Percentiles rank a stretch among this genome's conserved stretches.
phyloP scores from a whole-genome alignment of 2,888 invertebrate genomes.

The Frankliniella intonsa region DNA sequence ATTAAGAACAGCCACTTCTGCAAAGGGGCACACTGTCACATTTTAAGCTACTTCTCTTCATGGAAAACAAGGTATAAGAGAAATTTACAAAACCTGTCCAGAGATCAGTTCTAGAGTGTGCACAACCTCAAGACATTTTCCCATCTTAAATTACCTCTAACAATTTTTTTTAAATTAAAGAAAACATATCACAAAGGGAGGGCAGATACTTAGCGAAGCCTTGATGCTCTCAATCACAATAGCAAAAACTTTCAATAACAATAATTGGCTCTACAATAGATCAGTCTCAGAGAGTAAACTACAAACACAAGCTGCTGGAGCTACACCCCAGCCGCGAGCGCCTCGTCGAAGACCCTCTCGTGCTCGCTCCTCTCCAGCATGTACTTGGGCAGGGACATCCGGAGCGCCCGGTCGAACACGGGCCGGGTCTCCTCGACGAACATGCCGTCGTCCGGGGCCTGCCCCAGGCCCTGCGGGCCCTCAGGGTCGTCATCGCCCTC shows the following conservation, averaged over 20 bases:
- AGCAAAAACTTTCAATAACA: not conserved
- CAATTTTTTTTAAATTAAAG: not conserved
- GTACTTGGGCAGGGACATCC: slow-evolving; percentile 61
- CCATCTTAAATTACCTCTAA: not conserved
- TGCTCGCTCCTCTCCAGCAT: slow-evolving; percentile 65
- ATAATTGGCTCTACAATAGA: slow-evolving; percentile 8
- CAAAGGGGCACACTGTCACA: not conserved
- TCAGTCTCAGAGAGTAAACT: slow-evolving; percentile 21
- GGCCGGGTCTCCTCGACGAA: slow-evolving; percentile 64
- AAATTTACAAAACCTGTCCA: too few relatives aligned
- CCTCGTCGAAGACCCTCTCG: slow-evolving; percentile 61
- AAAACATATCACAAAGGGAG: not conserved
- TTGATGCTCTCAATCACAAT: not conserved
- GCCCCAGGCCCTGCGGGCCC: slow-evolving; percentile 36
- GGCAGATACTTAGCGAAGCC: too few relatives aligned
- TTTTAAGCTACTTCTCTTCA: not conserved
- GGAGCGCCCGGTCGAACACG: slow-evolving; percentile 59
- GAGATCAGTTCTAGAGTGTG: not conserved
- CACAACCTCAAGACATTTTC: not conserved
- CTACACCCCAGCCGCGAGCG: slow-evolving; percentile 33
- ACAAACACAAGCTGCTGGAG: not conserved
- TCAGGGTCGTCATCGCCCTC: slow-evolving; percentile 41
- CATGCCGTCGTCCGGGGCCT: slow-evolving; percentile 52
- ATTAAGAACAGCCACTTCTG: too few relatives aligned
- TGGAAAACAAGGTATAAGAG: too few relatives aligned